These are phyloP conservation scores for Seriola rivoliana DNA, from an alignment of 2,113 vertebrate genomes.

Conservation along the genomic window DNA sequence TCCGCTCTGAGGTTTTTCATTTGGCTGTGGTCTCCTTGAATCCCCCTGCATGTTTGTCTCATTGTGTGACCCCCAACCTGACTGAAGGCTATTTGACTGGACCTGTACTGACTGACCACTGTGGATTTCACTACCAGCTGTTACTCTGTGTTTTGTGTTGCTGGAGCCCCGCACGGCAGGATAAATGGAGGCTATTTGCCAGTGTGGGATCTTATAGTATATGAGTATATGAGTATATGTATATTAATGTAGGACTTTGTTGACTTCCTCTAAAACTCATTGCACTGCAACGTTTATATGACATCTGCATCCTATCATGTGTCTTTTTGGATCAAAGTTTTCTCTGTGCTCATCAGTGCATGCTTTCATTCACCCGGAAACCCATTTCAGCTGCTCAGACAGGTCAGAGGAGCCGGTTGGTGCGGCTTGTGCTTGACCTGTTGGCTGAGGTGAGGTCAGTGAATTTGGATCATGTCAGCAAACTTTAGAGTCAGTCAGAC, in stretches of 20 bases:
- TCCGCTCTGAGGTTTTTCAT: slow-evolving; percentile 50
- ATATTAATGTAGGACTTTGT: background rate
- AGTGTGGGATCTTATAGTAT: background rate
- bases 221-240: background rate
- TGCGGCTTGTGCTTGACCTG: slow-evolving; percentile 27
- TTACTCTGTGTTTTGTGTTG: slow-evolving; percentile 1
- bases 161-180: background rate
- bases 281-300: background rate
- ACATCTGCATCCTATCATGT: background rate
- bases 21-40: slow-evolving; percentile 38
- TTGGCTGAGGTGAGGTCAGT: background rate
- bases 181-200: background rate
- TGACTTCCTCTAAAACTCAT: slow-evolving; percentile 16
- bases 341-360: background rate
- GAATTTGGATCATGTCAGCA: slow-evolving; percentile 33
- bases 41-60: slow-evolving; percentile 66
- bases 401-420: background rate
- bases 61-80: slow-evolving; percentile 48
- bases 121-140: slow-evolving; percentile 17
- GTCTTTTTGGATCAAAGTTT: background rate
- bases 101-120: slow-evolving; percentile 49
- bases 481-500: slow-evolving; percentile 28
- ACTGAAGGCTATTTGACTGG: slow-evolving; percentile 46
- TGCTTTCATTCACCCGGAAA: slow-evolving; percentile 1
- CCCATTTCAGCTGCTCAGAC: background rate